A percentile compares a stretch with the other conserved stretches of the same genome.
Evolutionary conservation across 2,888 invertebrate genomes (phyloP).

Genomic region (Leptopilina drosophilae): DNA sequence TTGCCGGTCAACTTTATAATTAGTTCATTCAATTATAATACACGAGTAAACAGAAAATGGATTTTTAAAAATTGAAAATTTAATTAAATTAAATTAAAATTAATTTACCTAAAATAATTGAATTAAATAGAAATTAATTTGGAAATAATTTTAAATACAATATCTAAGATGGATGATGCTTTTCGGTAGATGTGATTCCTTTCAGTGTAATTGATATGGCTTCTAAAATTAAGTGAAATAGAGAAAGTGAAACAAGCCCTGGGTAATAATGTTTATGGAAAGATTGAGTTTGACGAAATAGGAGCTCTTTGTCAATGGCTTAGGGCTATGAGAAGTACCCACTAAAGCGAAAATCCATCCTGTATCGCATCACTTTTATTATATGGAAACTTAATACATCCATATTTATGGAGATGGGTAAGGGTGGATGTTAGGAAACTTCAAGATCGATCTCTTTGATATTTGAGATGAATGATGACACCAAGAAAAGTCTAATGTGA

Average conservation of each 20-base stretch:
- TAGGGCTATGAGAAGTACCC: too few species aligned
- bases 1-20: conserved; percentile 12
- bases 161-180: too few species aligned
- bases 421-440: conserved; percentile 17
- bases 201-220: too few species aligned
- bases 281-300: neutral
- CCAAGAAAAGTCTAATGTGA: neutral
- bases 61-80: neutral
- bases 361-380: conserved; percentile 33
- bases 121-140: too few species aligned
- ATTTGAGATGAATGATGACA: conserved; percentile 25
- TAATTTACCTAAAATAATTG: too few species aligned
- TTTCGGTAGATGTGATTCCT: too few species aligned
- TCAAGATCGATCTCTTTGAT: conserved; percentile 28
- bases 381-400: conserved; percentile 19
- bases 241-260: too few species aligned
- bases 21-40: neutral
- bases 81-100: neutral
- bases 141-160: too few species aligned
- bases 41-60: neutral
- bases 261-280: neutral
- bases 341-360: neutral
- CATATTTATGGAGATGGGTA: neutral
- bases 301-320: neutral
- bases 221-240: too few species aligned